Percentiles rank a stretch among this genome's conserved stretches.
phyloP scores from a whole-genome alignment of 2,113 vertebrate genomes.

The Chionodraco myersi region DNA sequence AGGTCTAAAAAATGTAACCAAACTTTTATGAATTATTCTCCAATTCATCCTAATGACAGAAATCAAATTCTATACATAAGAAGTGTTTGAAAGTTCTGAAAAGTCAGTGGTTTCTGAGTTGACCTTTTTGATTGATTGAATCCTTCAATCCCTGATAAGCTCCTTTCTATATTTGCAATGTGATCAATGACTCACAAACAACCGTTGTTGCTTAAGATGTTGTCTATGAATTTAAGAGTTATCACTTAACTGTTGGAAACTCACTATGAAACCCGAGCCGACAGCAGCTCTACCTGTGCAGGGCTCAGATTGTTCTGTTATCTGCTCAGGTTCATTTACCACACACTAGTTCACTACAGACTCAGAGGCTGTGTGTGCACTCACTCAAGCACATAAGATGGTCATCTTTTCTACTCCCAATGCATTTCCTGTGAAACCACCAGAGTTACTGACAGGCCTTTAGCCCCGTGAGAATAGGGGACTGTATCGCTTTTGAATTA shows the following conservation, averaged over 20 bases:
- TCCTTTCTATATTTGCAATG: neutral
- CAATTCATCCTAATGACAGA: neutral
- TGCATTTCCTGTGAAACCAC: slow-evolving; percentile 60
- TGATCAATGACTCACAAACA: neutral
- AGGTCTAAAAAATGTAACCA: neutral
- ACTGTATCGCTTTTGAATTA: neutral
- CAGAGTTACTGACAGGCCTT: neutral
- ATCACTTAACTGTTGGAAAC: no score
- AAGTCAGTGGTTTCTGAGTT: neutral
- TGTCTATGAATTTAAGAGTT: no score
- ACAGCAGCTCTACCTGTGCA: slow-evolving; percentile 18
- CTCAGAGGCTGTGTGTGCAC: slow-evolving; percentile 2
- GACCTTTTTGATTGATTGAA: neutral
- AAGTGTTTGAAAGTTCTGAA: neutral
- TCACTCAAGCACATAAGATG: slow-evolving; percentile 12
- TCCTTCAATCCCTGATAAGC: neutral
- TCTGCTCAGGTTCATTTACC: slow-evolving; percentile 12
- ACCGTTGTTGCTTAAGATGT: no score
- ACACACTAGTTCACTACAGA: slow-evolving; percentile 16
- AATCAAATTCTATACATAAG: neutral
- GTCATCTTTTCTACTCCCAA: slow-evolving; percentile 10
- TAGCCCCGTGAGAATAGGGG: neutral
- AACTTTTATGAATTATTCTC: neutral
- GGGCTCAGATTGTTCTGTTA: neutral
- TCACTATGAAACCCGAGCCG: no score